Conservation (phyloP, 1,140 invertebrate species). For the Neodiprion virginianus region DNA sequence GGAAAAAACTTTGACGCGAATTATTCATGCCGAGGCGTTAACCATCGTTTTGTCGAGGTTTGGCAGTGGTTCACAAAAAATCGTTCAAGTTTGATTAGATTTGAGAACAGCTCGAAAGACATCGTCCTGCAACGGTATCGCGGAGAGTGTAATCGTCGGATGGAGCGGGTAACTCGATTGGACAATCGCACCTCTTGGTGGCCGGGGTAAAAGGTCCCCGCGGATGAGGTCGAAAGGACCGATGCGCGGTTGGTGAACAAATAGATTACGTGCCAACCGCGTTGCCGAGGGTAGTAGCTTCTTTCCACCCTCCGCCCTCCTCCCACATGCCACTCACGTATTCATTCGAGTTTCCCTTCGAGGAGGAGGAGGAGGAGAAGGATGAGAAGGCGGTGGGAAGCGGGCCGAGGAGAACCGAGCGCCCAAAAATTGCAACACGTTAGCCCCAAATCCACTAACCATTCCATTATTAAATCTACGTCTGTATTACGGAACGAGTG, state of each 20-base stretch:
- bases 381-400: background rate
- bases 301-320: slow-evolving; percentile 36
- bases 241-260: slow-evolving; percentile 54
- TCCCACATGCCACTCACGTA: slow-evolving; percentile 60
- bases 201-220: slow-evolving; percentile 3
- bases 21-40: background rate
- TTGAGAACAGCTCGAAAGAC: background rate
- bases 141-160: background rate
- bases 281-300: slow-evolving; percentile 41
- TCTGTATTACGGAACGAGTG: slow-evolving; percentile 39
- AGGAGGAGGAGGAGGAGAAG: background rate
- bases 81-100: background rate
- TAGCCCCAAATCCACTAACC: slow-evolving; percentile 58
- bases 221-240: background rate
- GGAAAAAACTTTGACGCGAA: no score
- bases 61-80: background rate
- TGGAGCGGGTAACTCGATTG: slow-evolving; percentile 1
- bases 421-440: slow-evolving; percentile 58
- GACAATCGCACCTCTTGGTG: background rate
- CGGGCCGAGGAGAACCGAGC: slow-evolving; percentile 28
- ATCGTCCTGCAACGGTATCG: background rate
- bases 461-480: slow-evolving; percentile 62
- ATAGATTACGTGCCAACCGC: slow-evolving; percentile 61
- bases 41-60: background rate
- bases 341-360: slow-evolving; percentile 34